A percentile compares a stretch with the other conserved stretches of the same genome.
Conservation (phyloP, 2,113 vertebrate species). For the Recurvirostra avosetta region DNA sequence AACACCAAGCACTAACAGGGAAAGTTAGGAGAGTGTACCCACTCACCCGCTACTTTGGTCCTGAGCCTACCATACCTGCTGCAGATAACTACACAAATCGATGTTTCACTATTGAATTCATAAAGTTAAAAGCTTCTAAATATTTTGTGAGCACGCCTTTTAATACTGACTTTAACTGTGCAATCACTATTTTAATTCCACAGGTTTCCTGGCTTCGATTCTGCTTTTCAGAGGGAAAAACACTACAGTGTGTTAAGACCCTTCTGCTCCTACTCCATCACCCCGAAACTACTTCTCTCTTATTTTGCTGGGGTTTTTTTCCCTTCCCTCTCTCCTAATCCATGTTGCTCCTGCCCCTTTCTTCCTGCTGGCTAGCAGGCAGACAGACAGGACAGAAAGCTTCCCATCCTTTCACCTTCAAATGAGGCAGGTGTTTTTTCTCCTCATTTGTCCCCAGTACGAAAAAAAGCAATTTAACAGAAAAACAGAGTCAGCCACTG, state of each 20-base stretch:
- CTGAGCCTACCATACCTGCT: neutral
- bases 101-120: neutral
- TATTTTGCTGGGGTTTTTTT: rapidly evolving
- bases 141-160: neutral
- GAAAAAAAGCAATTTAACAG: neutral
- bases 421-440: neutral
- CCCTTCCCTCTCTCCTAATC: neutral
- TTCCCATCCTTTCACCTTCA: neutral
- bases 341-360: neutral
- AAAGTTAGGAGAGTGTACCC: neutral
- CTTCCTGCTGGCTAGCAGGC: neutral
- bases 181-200: neutral
- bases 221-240: neutral
- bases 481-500: neutral
- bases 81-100: neutral
- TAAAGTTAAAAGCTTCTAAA: neutral
- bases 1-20: neutral
- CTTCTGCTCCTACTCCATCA: neutral
- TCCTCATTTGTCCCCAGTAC: neutral
- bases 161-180: neutral
- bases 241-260: neutral
- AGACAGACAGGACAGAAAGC: neutral
- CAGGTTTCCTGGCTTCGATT: neutral
- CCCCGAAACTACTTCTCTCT: neutral
- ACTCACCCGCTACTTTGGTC: neutral